phyloP scores from a whole-genome alignment of 2,797 vertebrate genomes.

The Rhabdomys pumilio region DNA sequence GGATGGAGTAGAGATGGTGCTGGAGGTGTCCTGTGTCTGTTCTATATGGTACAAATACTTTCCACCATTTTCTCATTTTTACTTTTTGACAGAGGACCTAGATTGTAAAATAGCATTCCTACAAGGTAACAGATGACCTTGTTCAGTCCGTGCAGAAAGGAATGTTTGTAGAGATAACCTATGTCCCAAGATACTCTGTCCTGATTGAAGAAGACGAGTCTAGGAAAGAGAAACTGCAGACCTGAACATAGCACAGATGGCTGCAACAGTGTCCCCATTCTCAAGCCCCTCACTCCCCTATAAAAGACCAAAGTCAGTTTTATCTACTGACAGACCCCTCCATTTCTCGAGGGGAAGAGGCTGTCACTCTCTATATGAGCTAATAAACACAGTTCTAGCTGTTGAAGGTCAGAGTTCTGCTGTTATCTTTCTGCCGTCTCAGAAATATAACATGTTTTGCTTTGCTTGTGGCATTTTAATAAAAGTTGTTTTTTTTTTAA shows the following conservation, averaged over 20 bases:
- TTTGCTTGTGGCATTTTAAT: not conserved
- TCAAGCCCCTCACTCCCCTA: not conserved
- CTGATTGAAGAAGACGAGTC: not conserved
- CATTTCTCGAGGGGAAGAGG: no score
- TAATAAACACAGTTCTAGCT: not conserved
- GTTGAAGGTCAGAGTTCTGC: no score
- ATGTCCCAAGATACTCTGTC: not conserved
- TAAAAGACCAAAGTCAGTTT: not conserved
- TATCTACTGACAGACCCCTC: not conserved
- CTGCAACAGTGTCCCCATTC: not conserved
- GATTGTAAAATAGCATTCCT: not conserved
- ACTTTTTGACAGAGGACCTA: not conserved
- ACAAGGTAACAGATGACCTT: not conserved
- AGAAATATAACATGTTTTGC: not conserved
- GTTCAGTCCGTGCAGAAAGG: not conserved
- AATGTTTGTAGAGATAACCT: not conserved
- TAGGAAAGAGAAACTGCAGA: not conserved
- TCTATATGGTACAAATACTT: not conserved
- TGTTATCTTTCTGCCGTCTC: not conserved
- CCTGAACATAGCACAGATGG: not conserved
- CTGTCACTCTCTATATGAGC: not conserved
- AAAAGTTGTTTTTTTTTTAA: not conserved
- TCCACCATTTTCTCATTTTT: slow-evolving; percentile 3
- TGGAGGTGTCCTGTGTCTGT: not conserved
- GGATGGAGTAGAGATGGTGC: not conserved